Percentiles rank a stretch among this genome's conserved stretches.
phyloP scores from a whole-genome alignment of 1,140 invertebrate genomes.

The Euwallacea similis region DNA sequence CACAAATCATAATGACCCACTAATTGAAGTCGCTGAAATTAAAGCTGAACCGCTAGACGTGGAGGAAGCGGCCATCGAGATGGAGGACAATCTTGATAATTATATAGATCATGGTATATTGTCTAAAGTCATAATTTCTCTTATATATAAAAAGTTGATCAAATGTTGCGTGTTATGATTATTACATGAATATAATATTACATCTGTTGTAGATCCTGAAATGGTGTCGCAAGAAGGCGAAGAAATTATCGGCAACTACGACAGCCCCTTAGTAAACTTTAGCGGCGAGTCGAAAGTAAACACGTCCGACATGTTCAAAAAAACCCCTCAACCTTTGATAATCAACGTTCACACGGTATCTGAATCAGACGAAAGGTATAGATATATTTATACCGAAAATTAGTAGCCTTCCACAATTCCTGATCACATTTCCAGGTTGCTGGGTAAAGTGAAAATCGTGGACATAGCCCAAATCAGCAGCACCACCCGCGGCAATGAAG shows the following conservation, averaged over 20 bases:
- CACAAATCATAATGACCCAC: constrained; percentile 36
- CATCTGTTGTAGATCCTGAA: constrained; percentile 19
- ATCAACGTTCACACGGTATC: constrained; percentile 38
- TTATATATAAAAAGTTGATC: background rate
- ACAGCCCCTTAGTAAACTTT: constrained; percentile 42
- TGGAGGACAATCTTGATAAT: constrained; percentile 42
- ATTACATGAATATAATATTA: too few species aligned
- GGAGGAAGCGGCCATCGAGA: constrained; percentile 41
- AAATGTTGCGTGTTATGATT: too few species aligned
- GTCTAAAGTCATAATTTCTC: background rate
- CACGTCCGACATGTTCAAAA: constrained; percentile 29
- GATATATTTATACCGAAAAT: too few species aligned
- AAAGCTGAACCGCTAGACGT: constrained; percentile 45
- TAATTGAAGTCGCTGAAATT: constrained; percentile 41
- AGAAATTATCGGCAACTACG: constrained; percentile 41
- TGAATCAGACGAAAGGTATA: constrained; percentile 16
- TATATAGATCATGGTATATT: constrained; percentile 28
- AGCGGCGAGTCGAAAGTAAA: constrained; percentile 7
- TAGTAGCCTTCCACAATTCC: too few species aligned
- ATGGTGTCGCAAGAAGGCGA: constrained; percentile 35
- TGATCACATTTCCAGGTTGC: too few species aligned
- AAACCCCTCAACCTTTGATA: constrained; percentile 33
- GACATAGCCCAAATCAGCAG: constrained; percentile 29
- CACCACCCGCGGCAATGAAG: background rate
- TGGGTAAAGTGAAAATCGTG: constrained; percentile 25